Evolutionary conservation across 1,140 invertebrate genomes (phyloP), one percentile per base, ranked within the genome.

Genomic region (Danaus melanippus): DNA sequence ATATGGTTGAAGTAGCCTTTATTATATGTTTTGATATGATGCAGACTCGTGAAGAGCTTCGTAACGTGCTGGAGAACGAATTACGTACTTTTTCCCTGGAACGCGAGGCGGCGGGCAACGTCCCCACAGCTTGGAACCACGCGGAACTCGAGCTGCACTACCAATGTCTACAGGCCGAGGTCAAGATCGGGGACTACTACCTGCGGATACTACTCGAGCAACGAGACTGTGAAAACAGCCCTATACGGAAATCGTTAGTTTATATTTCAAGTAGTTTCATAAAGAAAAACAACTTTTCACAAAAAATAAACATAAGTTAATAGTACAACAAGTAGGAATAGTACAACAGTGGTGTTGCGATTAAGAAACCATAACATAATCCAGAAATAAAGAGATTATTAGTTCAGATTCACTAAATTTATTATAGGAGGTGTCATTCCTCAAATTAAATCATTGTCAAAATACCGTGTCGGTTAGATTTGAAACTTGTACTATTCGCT

Each of bases 131-230:
- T 0, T 99, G 98, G 98, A 99, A 99, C 89, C 96, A 99, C 88
- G 91, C 94, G 48, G 98, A 99, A 87, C 97, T 99, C 80, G 96
- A 98, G 88, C 92, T 98, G 1, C 91, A 92, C 60, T 99, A 99
- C 88, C 91, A 93, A 68, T 97, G 96, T 77, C 89, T 99, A 43
- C 92, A 93, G 56, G 97, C 99, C 71, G 98, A 99, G 88, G 96
- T 99, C 41, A 96, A 96, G 89, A 98, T 99, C 75, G 98, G 98
- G 32, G 97, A 99, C 86, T 99, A 99, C 88, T 99, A 99, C 81
- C 90, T 99, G 64, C 90, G 98, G 57, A 88, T 99, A 64, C 88
- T 99, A 53, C 87, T 99, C 15, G 97, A 99, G 86, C 96, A 97
- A 86, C 92, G 95, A 73, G 91, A 93, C 72, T 94, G 92, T 79